Evolutionary conservation across 2,888 invertebrate species (phyloP), one percentile per base, ranked within the genome.

Genomic region (Parascotia fuliginaria): DNA sequence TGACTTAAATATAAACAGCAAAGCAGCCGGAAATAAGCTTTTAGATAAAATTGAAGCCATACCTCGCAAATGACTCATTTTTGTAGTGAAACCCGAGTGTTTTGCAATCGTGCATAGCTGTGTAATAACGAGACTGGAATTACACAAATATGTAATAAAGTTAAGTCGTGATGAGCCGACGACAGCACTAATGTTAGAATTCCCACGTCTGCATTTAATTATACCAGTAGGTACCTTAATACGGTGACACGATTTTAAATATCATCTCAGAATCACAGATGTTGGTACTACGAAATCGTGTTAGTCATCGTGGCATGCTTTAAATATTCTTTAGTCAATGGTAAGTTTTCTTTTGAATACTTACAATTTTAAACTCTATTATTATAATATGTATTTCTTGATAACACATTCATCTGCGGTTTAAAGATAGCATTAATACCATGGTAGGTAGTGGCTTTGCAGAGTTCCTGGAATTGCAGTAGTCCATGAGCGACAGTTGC

Each of bases 71-170:
- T 57, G 56, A 60, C 38, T 68, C 53, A 68, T 64, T 52, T 65
- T 68, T 58, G 41, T 49, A 39, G 38, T 39, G 55, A 57, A 62
- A 61, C 55, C 29, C 28, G 1, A 36, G 46, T 54, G 42, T 62
- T 54, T 59, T 49, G 24, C 54, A 41, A 57, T 44, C 28, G 16
- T 19, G 31, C 52, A 55, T 61, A 37, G 42, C 62, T 16, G 16
- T 48, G 54, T 53, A 53, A 65, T 62, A 59, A 69, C 58, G 45
- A 57, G 54, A 47, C 42, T 50, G 51, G 46, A 59, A 68, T 66
- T 66, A 65, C 59, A 56, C 50, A 66, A 55, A 69, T 59, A 69
- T 67, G 69, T 61, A 57, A 67, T 67, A 65, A 67, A 69, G 55
- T 55, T 53, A 42, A 56, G 53, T 56, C 61, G 66, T 64, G 71